Evolutionary conservation across 2,113 vertebrate species (phyloP), one percentile per base, ranked within the genome.

Genomic region (Sminthopsis crassicaudata): DNA sequence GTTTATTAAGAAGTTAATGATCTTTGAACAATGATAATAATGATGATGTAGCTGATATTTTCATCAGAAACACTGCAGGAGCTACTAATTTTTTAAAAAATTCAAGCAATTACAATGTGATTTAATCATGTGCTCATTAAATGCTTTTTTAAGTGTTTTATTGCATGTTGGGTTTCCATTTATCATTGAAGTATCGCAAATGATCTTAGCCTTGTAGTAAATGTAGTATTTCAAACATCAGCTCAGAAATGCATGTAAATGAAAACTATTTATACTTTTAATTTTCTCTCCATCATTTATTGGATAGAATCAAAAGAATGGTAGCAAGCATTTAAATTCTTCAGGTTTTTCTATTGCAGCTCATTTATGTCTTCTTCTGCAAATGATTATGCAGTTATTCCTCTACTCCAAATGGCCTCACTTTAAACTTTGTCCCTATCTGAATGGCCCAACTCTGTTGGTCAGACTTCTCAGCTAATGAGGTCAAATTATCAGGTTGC

Each of bases 381-480:
- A 67, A 67, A 36, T 67, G 60, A 14, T 12, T 67, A n/a, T 67
- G 12, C 12, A 30, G 27, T 30, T 26, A 36, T 60, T 60, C 57
- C 27, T 67, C 30, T 67, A 14, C 30, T 67, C 2, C 36, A 67
- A n/a, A 36, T 67, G 30, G 60, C 9, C 60, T 3, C 60, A 92
- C 24, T 91, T 51, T 67, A 91, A 91, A 36, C 12, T 53, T 48
- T 27, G 23, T 46, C 19, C 25, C 50, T 76, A 7, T 76, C 4
- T 76, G 16, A 76, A 76, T 76, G 36, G n/a, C 36, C 36, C 89
- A 57, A 90, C 27, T 96, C 60, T 53, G 93, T 22, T 92, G 60
- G 19, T 92, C 67, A 91, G 8, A 93, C 67, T 96, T 94, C 9
- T 67, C 48, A 7, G 9, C 46, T 96, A 91, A 93, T 25, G 30